phyloP scores from a whole-genome alignment of 2,888 invertebrate species.

The Stenichneumon culpator region DNA sequence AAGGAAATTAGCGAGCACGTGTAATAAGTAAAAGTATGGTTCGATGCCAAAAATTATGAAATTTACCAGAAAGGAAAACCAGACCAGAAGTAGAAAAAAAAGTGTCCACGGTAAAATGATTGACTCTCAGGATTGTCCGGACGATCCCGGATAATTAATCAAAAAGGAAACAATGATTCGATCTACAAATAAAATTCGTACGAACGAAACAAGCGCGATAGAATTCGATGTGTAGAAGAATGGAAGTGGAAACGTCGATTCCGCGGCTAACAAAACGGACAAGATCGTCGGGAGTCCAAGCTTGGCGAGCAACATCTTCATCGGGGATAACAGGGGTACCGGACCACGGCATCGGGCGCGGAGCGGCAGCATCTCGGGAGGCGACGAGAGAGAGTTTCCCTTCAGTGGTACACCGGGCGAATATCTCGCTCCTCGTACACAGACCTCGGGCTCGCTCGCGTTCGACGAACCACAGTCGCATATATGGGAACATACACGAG shows the following conservation, averaged over 20 bases:
- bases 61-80: too few relatives aligned
- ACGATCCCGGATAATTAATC: too few relatives aligned
- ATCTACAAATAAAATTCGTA: not conserved
- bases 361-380: conserved; percentile 40
- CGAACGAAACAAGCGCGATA: not conserved
- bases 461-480: conserved; percentile 58
- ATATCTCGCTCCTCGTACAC: conserved; percentile 49
- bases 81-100: too few relatives aligned
- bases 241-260: conserved; percentile 1
- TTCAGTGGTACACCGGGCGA: conserved; percentile 44
- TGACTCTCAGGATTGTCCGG: too few relatives aligned
- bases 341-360: conserved; percentile 26
- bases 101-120: too few relatives aligned
- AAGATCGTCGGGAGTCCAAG: conserved; percentile 51
- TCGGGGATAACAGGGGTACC: conserved; percentile 43
- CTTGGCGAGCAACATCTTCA: conserved; percentile 66
- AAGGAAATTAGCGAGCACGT: not conserved
- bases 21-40: too few relatives aligned
- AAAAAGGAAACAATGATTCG: not conserved
- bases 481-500: conserved; percentile 24
- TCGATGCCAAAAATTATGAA: too few relatives aligned
- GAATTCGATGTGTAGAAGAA: not conserved
- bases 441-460: conserved; percentile 23
- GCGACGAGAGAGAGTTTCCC: conserved; percentile 57
- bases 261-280: conserved; percentile 17